A percentile compares a stretch with the other conserved stretches of the same genome.
Conservation (phyloP, 2,888 invertebrate genomes). For the Eumacrocentrus americanus region DNA sequence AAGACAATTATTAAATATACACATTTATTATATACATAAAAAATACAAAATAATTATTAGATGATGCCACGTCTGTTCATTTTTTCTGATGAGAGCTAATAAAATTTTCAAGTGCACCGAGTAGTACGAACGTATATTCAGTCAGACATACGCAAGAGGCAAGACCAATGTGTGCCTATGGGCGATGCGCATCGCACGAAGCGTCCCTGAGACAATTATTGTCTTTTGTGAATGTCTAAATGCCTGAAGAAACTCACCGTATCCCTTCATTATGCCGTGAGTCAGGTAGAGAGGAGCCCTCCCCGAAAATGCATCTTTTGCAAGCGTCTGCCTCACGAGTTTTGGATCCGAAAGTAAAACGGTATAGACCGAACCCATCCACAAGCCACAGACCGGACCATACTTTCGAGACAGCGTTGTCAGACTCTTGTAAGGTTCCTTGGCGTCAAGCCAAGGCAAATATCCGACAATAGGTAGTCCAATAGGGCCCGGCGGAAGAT, state of each 20-base stretch:
- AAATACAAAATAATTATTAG: too few relatives aligned
- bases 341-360: conserved; percentile 79
- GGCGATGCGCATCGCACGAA: too few relatives aligned
- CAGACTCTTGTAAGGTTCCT: conserved; percentile 75
- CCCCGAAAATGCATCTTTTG: conserved; percentile 75
- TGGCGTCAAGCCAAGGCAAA: conserved; percentile 73
- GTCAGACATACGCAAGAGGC: background rate
- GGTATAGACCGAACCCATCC: conserved; percentile 76
- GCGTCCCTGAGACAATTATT: too few relatives aligned
- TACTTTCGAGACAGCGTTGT: conserved; percentile 71
- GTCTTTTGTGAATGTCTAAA: background rate
- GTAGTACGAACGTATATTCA: background rate
- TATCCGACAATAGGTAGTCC: conserved; percentile 82
- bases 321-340: conserved; percentile 74
- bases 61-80: too few relatives aligned
- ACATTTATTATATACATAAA: too few relatives aligned
- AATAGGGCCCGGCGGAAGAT: conserved; percentile 78
- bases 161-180: background rate
- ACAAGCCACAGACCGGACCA: conserved; percentile 76
- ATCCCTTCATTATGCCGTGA: conserved; percentile 86
- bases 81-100: too few relatives aligned
- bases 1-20: too few relatives aligned
- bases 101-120: background rate
- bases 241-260: conserved; percentile 69
- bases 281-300: conserved; percentile 83